A percentile compares a stretch with the other conserved stretches of the same genome.
Evolutionary conservation across 2,113 vertebrate species (phyloP).

Genomic region (Lanius collurio): DNA sequence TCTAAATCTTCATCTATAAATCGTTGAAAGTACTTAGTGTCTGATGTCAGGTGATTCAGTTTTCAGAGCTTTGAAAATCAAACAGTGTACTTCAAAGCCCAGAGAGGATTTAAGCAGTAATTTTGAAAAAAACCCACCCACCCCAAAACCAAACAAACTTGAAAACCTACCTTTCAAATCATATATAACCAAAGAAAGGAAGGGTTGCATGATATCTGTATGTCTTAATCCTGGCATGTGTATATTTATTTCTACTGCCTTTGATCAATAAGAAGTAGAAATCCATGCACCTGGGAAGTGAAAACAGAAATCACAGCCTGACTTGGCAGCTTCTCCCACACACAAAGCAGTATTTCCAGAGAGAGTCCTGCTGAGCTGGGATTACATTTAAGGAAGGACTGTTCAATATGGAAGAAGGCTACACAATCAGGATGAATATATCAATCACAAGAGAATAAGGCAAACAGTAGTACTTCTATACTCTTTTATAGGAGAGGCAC

Average conservation of each 20-base stretch:
- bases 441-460: neutral
- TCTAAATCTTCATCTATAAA: neutral
- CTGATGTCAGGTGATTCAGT: neutral
- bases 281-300: neutral
- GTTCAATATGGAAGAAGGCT: neutral
- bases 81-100: neutral
- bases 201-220: neutral
- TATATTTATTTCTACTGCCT: neutral
- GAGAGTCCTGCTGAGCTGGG: neutral
- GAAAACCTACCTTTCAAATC: neutral
- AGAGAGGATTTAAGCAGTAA: neutral
- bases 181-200: neutral
- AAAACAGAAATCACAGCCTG: neutral
- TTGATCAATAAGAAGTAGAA: neutral
- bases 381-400: neutral
- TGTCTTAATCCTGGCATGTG: neutral
- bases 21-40: neutral
- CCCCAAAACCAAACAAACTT: neutral
- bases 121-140: neutral
- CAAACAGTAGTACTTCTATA: neutral
- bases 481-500: neutral
- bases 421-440: neutral
- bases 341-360: neutral
- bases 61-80: constrained; percentile 7
- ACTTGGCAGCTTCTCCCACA: neutral